Evolutionary conservation across 2,797 vertebrate genomes (phyloP), one percentile per base, ranked within the genome.

Genomic region (Diplodus sargus): DNA sequence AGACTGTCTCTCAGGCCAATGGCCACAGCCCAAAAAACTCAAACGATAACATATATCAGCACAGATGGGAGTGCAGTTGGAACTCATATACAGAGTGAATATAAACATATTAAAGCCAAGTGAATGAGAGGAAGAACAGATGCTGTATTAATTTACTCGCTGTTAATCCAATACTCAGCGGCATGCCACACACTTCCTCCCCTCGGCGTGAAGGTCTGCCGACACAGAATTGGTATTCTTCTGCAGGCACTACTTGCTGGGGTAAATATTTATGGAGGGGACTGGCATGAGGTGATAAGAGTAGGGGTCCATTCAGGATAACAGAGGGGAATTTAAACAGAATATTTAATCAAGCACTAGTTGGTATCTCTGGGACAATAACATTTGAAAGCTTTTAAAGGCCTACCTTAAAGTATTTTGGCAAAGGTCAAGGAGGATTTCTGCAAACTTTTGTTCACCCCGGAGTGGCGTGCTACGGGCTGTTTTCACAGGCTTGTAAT

Each of bases 221-320:
- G 87, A 87, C 85, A 90, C 59, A 84, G 87, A 85, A 92, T 95
- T 94, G 89, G 91, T 94, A 95, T 95, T 95, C 93, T 86, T 85
- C 83, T 71, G 87, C 82, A 89, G 89, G 79, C 64, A 56, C 76
- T 81, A 78, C 82, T 89, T 90, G 86, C 75, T 75, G 79, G 88
- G 90, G 89, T 93, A 95, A 95, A 95, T 96, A 95, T 96, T 95
- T 94, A 95, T 94, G 70, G 87, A 89, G 84, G 88, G 90, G 83
- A 91, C 93, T 95, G 94, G 89, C 78, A 89, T 59, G 72, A 83
- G 78, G 89, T 57, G 94, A 95, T 96, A 96, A 96, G 82, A 92
- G 84, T 81, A 84, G 73, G 86, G 91, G 82, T 91, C 89, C 87
- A 90, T 90, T 94, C 89, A 92, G 83, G 93, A 95, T 93, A 95